A percentile compares a stretch with the other conserved stretches of the same genome.
Evolutionary conservation across 2,113 vertebrate species (phyloP).

Genomic region (Leptobrachium ailaonicum): DNA sequence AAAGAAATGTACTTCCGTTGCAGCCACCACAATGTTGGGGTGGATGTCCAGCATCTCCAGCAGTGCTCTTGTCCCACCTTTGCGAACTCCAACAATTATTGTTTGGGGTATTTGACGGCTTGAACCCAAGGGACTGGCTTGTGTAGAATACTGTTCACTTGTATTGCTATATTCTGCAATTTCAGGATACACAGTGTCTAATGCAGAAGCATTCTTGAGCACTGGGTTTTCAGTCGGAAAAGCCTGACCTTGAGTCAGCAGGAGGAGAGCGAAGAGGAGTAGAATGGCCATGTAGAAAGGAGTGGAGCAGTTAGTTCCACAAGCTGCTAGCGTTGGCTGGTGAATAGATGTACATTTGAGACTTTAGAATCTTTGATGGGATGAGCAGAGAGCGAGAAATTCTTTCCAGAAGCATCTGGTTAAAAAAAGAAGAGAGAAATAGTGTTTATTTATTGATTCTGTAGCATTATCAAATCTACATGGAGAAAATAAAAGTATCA

Average conservation of each 20-base stretch:
- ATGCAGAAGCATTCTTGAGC: constrained; percentile 60
- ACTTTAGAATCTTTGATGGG: constrained; percentile 51
- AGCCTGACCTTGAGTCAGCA: constrained; percentile 72
- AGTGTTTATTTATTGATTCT: too few species aligned
- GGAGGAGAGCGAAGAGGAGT: constrained; percentile 73
- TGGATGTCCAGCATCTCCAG: constrained; percentile 93
- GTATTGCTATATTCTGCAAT: constrained; percentile 66
- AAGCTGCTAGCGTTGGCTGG: constrained; percentile 54
- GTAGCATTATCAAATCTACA: too few species aligned
- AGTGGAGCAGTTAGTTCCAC: constrained; percentile 56
- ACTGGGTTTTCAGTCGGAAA: constrained; percentile 65
- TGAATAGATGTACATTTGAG: constrained; percentile 57
- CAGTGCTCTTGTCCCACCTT: constrained; percentile 87
- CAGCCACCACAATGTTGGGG: constrained; percentile 85
- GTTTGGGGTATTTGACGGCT: constrained; percentile 81
- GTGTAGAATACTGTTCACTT: constrained; percentile 65
- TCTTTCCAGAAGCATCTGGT: constrained; percentile 61
- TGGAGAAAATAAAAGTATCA: too few species aligned
- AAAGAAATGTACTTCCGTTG: constrained; percentile 92
- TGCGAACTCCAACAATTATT: constrained; percentile 90
- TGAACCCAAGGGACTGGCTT: constrained; percentile 77
- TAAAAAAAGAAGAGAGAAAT: constrained; percentile 20
- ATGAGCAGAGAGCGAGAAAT: constrained; percentile 52
- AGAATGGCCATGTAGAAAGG: constrained; percentile 78
- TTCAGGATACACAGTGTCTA: constrained; percentile 64